Conservation (phyloP, 2,888 invertebrate species). For the Cantharis rufa region DNA sequence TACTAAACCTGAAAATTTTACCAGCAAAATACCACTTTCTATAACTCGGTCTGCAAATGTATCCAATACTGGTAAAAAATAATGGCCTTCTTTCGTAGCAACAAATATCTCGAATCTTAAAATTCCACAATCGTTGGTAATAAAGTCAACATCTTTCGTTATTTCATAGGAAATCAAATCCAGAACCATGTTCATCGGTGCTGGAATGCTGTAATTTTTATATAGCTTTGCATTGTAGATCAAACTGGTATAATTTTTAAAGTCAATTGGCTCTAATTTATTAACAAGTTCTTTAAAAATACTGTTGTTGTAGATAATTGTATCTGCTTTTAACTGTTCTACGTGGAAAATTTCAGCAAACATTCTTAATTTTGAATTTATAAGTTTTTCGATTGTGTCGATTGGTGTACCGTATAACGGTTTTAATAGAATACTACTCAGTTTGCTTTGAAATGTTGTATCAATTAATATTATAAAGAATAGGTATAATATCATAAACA, state of each 20-base stretch:
- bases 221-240: background rate
- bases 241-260: background rate
- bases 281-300: background rate
- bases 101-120: background rate
- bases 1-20: background rate
- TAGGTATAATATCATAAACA: background rate
- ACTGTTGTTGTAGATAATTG: background rate
- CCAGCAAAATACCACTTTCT: background rate
- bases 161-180: background rate
- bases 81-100: background rate
- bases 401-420: background rate
- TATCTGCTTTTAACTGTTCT: background rate
- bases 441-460: background rate
- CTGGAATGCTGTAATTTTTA: background rate
- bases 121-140: background rate
- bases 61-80: background rate
- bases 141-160: background rate
- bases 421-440: background rate
- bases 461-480: background rate
- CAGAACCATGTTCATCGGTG: background rate
- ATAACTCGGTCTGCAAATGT: background rate
- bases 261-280: background rate
- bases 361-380: background rate
- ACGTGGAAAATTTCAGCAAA: background rate
- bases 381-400: background rate